Evolutionary conservation across 2,888 invertebrate genomes (phyloP), one percentile per base, ranked within the genome.

Genomic region (Chrysomela aeneicollis): DNA sequence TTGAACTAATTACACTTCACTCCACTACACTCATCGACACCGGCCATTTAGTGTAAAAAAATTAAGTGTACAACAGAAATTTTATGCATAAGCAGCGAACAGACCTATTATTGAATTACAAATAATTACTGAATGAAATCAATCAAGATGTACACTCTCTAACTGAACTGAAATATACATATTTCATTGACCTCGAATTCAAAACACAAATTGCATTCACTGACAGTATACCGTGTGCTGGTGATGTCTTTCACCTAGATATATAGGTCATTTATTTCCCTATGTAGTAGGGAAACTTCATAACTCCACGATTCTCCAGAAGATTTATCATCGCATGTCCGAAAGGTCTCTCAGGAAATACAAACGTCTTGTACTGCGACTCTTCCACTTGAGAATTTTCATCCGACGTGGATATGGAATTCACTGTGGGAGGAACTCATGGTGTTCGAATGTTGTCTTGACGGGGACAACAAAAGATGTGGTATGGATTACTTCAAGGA

Each of bases 251-350:
- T 35, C 35, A 35, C 35, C 35, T 35, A 35, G 35, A 35, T 10
- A n/a, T n/a, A 35, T 2, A 35, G 10, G 9, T 35, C 2, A 35
- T 35, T 35, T 12, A 35, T 35, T 35, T 12, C 35, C 12, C 5
- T 35, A 35, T 35, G 35, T 12, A 35, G 26, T 35, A 12, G 12
- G 12, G 35, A 12, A 61, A 64, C 57, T 57, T 49, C 61, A 61
- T 61, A 61, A 61, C 58, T 53, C 42, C 51, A 42, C 32, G 46
- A 55, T 42, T 49, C 53, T 49, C 53, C 2, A 12, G 12, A 21
- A 52, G 57, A 65, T 61, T 61, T 59, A 65, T 65, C 61, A 53
- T 51, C 42, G 19, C 37, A 37, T 49, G 58, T 61, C 61, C 59
- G 53, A 65, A 65, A 64, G n/a, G 42, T 46, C 19, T 19, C 47